Conservation (phyloP, 2,113 vertebrate species). For the Epinephelus lanceolatus region DNA sequence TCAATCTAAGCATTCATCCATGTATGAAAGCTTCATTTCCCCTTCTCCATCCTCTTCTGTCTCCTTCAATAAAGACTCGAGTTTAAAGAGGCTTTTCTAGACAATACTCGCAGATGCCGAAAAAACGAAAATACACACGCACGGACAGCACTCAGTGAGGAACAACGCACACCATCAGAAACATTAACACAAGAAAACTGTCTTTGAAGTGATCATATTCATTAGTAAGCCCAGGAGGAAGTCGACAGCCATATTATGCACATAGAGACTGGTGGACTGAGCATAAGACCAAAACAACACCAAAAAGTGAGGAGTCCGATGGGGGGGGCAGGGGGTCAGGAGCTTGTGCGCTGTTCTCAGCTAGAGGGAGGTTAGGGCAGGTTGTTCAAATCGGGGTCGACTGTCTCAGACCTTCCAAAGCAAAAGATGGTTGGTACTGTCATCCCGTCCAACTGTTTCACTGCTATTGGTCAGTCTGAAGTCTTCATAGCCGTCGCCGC, state of each 20-base stretch:
- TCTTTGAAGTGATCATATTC: conserved; percentile 53
- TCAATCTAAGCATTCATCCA: conserved; percentile 19
- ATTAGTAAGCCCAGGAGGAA: conserved; percentile 45
- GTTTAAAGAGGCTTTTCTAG: conserved; percentile 47
- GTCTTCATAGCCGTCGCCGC: conserved; percentile 96
- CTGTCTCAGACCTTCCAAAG: conserved; percentile 93
- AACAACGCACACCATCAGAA: conserved; percentile 46
- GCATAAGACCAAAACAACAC: conserved; percentile 65
- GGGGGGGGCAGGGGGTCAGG: background rate
- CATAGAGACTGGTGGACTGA: conserved; percentile 72
- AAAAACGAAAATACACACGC: conserved; percentile 28
- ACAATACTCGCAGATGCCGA: conserved; percentile 44
- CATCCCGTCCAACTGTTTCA: conserved; percentile 94
- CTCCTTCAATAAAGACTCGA: conserved; percentile 29
- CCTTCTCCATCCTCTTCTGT: conserved; percentile 23
- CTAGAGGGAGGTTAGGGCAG: conserved; percentile 13
- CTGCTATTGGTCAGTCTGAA: conserved; percentile 95
- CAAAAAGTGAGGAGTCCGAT: conserved; percentile 38
- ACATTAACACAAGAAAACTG: conserved; percentile 53
- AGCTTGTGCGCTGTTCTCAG: conserved; percentile 45
- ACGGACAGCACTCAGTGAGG: conserved; percentile 53
- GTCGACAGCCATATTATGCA: conserved; percentile 65
- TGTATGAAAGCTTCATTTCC: conserved; percentile 8
- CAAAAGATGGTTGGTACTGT: conserved; percentile 98
- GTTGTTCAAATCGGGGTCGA: background rate